Base-by-base conservation (phyloP, 2,888 invertebrate genomes). In the Chymomyza procnemis region DNA sequence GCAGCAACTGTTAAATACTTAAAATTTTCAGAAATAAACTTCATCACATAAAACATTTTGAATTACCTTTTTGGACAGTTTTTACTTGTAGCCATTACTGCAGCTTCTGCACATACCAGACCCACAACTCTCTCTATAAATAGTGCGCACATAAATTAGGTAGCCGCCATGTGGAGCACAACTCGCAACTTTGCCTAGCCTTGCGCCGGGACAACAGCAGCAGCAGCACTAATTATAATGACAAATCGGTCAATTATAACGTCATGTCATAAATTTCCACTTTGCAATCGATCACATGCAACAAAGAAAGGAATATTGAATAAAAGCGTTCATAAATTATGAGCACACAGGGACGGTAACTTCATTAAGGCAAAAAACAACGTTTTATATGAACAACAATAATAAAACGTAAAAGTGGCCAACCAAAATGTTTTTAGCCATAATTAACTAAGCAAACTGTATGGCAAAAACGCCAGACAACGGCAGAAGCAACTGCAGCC, bases 231-330 rank as follows among this genome's bases (percentile, higher is more conserved):
- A 82, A 87, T 87, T 84, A 87, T 85, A 76, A 87, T 82, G 83
- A 84, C 83, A 84, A 84, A 84, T 84, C 87, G 87, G 76, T 82
- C 82, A 84, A 84, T 84, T 84, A 84, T 82, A 85, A 73, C 73
- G 85, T 82, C 85, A 79, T 87, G 87, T 82, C 85, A 74, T 87
- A 87, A 84, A 85, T 85, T 78, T 75, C 21, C 74, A 71, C 75
- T 67, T 66, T 59, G 59, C 85, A 75, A 87, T 84, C 85, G 82
- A 87, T 84, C 83, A 85, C 59, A 55, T 52, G 41, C 6, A 26
- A 18, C 21, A 34, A 61, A 62, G 73, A 76, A 78, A 71, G 67
- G 80, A 75, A 81, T 76, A 87, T 85, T 87, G 82, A 83, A 84
- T 86, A 86, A 80, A 78, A 86, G 70, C 56, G 73, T 67, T 69